Percentiles rank a stretch among this genome's conserved stretches.
Conservation (phyloP, 2,113 vertebrate genomes). For the Rafetus swinhoei region DNA sequence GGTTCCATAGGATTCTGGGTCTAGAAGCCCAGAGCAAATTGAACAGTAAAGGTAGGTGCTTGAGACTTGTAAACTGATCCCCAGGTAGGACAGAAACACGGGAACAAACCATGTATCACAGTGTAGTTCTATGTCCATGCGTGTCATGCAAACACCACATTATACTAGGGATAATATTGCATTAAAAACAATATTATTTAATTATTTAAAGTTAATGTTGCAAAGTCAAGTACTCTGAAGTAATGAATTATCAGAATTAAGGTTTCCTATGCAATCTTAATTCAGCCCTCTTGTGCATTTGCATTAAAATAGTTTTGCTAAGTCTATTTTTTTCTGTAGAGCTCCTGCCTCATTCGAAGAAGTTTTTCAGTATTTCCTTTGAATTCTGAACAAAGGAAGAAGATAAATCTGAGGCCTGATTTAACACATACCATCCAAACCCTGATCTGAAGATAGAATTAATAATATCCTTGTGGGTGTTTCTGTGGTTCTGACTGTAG, state of each 20-base stretch:
- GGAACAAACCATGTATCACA: not conserved
- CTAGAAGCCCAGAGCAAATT: not conserved
- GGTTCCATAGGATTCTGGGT: not conserved
- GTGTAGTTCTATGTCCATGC: not conserved
- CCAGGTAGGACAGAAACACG: not conserved
- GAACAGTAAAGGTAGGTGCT: not conserved
- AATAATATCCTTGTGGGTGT: not conserved
- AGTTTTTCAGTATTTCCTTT: not conserved
- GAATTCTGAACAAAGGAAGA: too few species aligned
- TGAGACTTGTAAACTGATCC: not conserved
- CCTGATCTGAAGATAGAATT: not conserved
- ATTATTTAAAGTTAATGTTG: too few species aligned
- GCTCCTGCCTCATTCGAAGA: not conserved
- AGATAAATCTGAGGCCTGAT: not conserved
- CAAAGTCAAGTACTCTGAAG: not conserved
- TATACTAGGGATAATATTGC: not conserved
- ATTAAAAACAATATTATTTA: not conserved
- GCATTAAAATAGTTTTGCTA: not conserved
- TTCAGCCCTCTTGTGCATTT: not conserved
- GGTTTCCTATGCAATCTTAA: not conserved
- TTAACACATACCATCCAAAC: not conserved
- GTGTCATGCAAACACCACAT: fast-evolving
- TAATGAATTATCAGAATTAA: not conserved
- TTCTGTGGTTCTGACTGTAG: not conserved
- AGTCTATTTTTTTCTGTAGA: not conserved